These are phyloP conservation scores for Ameiurus melas DNA, from an alignment of 2,113 vertebrate species.

Conservation along the genomic window DNA sequence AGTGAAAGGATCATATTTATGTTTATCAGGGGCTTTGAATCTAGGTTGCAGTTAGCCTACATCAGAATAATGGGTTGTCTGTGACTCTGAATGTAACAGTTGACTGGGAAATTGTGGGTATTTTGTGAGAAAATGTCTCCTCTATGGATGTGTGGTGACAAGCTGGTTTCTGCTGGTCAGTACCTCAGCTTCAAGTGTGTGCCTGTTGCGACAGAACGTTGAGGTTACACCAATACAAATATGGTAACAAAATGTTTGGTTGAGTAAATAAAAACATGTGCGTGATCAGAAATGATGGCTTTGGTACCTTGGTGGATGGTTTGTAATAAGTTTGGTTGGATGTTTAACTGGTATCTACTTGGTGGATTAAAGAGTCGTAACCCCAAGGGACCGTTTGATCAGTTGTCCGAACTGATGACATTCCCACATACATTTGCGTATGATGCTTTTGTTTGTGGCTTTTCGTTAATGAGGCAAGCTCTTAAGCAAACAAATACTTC, in stretches of 20 bases:
- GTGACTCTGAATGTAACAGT: slow-evolving; percentile 40
- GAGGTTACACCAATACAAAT: slow-evolving; percentile 39
- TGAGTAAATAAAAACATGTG: slow-evolving; percentile 49
- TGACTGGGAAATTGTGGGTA: slow-evolving; percentile 65
- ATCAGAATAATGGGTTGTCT: slow-evolving; percentile 33
- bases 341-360: slow-evolving; percentile 55
- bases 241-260: slow-evolving; percentile 53
- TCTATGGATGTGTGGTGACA: slow-evolving; percentile 57
- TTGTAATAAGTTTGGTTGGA: slow-evolving; percentile 16
- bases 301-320: slow-evolving; percentile 1
- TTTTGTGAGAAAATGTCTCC: slow-evolving; percentile 44
- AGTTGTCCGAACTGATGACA: slow-evolving; percentile 48
- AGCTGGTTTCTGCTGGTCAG: slow-evolving; percentile 75
- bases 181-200: slow-evolving; percentile 65
- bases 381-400: slow-evolving; percentile 39
- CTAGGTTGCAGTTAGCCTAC: slow-evolving; percentile 14
- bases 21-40: slow-evolving; percentile 4
- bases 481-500: slow-evolving; percentile 72
- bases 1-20: background rate
- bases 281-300: background rate
- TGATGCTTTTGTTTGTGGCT: slow-evolving; percentile 70
- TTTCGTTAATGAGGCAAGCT: slow-evolving; percentile 71
- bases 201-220: slow-evolving; percentile 59
- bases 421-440: slow-evolving; percentile 70
- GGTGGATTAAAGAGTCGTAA: slow-evolving; percentile 57